Evolutionary conservation across 2,888 invertebrate genomes (phyloP).

Genomic region (Drosophila nigritarsus): DNA sequence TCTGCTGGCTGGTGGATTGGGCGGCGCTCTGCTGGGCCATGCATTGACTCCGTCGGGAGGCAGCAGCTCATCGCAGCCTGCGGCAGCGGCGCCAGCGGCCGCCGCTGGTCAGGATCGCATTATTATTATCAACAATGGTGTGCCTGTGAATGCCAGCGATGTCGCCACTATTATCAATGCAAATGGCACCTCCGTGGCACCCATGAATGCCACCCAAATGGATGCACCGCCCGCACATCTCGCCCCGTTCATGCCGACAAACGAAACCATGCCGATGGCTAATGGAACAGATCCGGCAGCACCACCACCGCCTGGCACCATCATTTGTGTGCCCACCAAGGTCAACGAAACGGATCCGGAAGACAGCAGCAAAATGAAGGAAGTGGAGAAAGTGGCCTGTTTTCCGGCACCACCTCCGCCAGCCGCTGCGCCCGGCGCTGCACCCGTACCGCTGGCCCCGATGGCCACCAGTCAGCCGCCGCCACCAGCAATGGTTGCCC

Average conservation of each 20-base stretch:
- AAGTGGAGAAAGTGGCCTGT: slow-evolving; percentile 83
- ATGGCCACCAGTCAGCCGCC: slow-evolving; percentile 64
- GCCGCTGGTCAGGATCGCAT: slow-evolving; percentile 78
- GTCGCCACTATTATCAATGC: slow-evolving; percentile 76
- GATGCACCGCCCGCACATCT: slow-evolving; percentile 54
- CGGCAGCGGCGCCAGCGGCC: slow-evolving; percentile 64
- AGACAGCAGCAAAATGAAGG: slow-evolving; percentile 80
- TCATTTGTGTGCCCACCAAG: slow-evolving; percentile 83
- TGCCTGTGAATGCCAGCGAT: slow-evolving; percentile 70
- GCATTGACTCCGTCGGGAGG: slow-evolving; percentile 82
- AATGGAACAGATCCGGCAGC: slow-evolving; percentile 53
- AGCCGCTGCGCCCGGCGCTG: slow-evolving; percentile 64
- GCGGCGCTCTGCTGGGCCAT: slow-evolving; percentile 83
- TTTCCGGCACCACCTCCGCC: slow-evolving; percentile 81
- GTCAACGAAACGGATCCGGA: slow-evolving; percentile 84
- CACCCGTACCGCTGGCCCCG: slow-evolving; percentile 64
- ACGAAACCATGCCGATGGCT: slow-evolving; percentile 52
- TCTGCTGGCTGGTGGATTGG: slow-evolving; percentile 82
- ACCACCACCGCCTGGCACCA: slow-evolving; percentile 75
- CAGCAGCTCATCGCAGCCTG: slow-evolving; percentile 68
- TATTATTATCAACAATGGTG: slow-evolving; percentile 84
- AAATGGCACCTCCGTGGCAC: slow-evolving; percentile 53
- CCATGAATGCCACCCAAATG: slow-evolving; percentile 48
- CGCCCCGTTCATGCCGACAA: slow-evolving; percentile 55
- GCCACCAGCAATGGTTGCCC: slow-evolving; percentile 54